Percentiles rank a stretch among this genome's conserved stretches.
Conservation (phyloP, 2,888 invertebrate species). For the Lepidochitona cinerea region DNA sequence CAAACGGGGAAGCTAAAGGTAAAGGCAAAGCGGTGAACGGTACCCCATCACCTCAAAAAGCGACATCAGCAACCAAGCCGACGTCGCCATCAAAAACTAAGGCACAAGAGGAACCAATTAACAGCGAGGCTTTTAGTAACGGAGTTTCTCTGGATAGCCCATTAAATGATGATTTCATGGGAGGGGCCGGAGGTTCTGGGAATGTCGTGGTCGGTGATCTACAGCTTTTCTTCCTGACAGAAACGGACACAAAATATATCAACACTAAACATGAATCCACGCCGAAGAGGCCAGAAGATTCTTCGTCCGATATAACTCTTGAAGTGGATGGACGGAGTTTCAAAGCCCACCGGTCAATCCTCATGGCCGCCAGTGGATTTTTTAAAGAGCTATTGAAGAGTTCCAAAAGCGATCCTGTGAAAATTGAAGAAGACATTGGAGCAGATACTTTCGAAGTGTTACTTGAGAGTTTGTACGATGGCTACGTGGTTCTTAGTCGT, state of each 20-base stretch:
- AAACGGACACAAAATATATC: constrained; percentile 64
- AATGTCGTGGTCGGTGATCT: background rate
- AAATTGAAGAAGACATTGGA: constrained; percentile 65
- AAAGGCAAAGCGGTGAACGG: background rate
- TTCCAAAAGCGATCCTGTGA: constrained; percentile 64
- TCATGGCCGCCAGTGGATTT: constrained; percentile 66
- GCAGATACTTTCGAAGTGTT: constrained; percentile 63
- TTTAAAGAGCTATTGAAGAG: constrained; percentile 69
- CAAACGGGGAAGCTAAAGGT: background rate
- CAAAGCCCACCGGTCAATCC: constrained; percentile 65
- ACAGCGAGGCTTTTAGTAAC: background rate
- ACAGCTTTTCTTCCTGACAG: constrained; percentile 21
- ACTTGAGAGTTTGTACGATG: constrained; percentile 70
- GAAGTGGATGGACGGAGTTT: constrained; percentile 62
- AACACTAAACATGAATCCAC: constrained; percentile 62
- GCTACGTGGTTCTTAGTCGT: constrained; percentile 64
- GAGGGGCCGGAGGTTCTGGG: background rate
- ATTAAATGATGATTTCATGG: background rate
- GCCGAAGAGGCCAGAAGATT: constrained; percentile 64
- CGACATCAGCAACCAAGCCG: background rate
- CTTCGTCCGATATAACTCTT: constrained; percentile 67
- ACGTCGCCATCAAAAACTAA: background rate
- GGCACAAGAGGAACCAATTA: too few species aligned
- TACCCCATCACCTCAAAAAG: background rate
- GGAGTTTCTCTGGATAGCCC: background rate